Evolutionary conservation across 2,797 vertebrate species (phyloP).

Genomic region (Hozukius guyotensis): DNA sequence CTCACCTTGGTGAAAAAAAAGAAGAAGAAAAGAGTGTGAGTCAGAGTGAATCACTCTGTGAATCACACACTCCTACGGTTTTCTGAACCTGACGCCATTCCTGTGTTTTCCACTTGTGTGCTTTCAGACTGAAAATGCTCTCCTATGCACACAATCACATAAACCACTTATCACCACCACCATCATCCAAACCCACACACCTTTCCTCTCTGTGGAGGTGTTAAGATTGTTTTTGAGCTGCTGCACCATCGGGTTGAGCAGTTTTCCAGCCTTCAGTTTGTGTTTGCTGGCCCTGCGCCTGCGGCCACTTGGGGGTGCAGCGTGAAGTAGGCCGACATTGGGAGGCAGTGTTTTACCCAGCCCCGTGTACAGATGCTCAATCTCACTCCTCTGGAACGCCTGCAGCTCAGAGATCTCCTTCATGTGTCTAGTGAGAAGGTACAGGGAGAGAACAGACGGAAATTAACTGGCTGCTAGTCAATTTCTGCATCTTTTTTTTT

Average conservation of each 20-base stretch:
- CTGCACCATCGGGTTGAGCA: constrained; percentile 95
- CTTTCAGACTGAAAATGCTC: constrained; percentile 26
- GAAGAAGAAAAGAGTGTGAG: neutral
- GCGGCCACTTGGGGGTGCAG: constrained; percentile 91
- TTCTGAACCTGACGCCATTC: constrained; percentile 12
- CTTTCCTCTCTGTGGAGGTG: constrained; percentile 86
- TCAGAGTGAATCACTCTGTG: constrained; percentile 43
- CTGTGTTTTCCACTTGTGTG: constrained; percentile 19
- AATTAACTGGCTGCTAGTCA: neutral
- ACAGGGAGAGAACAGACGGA: constrained; percentile 8
- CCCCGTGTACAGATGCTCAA: constrained; percentile 90
- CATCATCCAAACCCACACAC: constrained; percentile 50
- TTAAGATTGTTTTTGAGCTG: constrained; percentile 92
- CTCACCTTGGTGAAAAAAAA: constrained; percentile 68
- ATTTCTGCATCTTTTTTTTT: neutral
- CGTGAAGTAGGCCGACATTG: constrained; percentile 90
- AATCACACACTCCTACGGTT: constrained; percentile 42
- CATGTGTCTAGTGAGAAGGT: constrained; percentile 87
- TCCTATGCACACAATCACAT: neutral
- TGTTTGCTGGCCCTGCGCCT: constrained; percentile 93
- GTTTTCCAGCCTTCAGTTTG: constrained; percentile 94
- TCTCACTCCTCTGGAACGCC: constrained; percentile 93
- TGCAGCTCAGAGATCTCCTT: constrained; percentile 97
- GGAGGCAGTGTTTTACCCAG: constrained; percentile 93
- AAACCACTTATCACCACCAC: constrained; percentile 6